These are phyloP conservation scores for Ochropacha duplaris DNA, from an alignment of 2,888 invertebrate genomes.

Conservation along the genomic window DNA sequence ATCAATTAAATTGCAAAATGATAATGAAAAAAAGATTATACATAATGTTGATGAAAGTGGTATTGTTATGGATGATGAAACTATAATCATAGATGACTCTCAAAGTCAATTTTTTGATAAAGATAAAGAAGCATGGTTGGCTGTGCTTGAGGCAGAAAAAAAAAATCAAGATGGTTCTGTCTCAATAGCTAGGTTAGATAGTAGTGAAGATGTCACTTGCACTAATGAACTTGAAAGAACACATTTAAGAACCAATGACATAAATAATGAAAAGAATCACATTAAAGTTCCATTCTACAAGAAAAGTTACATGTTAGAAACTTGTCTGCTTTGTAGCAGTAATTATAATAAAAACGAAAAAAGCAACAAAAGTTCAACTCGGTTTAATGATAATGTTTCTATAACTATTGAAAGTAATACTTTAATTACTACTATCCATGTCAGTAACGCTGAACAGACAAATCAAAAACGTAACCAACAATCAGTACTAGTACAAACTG, in stretches of 20 bases:
- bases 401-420: constrained; percentile 51
- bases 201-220: constrained; percentile 11
- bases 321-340: constrained; percentile 38
- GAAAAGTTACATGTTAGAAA: constrained; percentile 47
- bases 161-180: constrained; percentile 22
- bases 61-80: constrained; percentile 57
- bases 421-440: constrained; percentile 47
- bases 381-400: constrained; percentile 37
- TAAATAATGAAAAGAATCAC: background rate
- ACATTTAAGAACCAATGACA: background rate
- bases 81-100: constrained; percentile 56
- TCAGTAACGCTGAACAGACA: constrained; percentile 33
- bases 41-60: constrained; percentile 57
- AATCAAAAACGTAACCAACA: constrained; percentile 22
- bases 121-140: constrained; percentile 60
- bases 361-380: constrained; percentile 1
- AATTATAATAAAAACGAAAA: constrained; percentile 5
- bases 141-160: constrained; percentile 53
- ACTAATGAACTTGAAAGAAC: background rate
- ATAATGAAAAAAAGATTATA: background rate
- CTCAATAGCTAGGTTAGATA: constrained; percentile 20
- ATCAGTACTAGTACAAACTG: constrained; percentile 54
- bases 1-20: constrained; percentile 11
- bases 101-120: constrained; percentile 54
- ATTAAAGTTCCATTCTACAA: constrained; percentile 59